Evolutionary conservation across 2,888 invertebrate species (phyloP), one percentile per base, ranked within the genome.

Genomic region (Aphidius colemani): DNA sequence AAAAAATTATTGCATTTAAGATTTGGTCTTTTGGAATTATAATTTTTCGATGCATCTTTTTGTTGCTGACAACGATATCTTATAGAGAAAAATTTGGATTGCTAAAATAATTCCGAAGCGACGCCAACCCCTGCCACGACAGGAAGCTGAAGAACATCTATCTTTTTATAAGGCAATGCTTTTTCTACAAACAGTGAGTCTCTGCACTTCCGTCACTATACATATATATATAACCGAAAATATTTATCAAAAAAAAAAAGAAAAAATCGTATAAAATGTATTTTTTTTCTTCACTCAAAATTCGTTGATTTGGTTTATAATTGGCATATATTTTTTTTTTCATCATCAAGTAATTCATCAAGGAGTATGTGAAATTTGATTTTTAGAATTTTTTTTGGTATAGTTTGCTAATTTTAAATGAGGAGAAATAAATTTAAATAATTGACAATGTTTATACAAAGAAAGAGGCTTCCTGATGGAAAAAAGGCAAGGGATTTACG

Each of bases 131-230:
- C 79, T 77, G 82, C 80, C 82, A 79, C 78, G 77, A 76, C 78
- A 80, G 82, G 82, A 82, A 81, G 82, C 80, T 48, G 75, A 80
- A 79, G 80, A 78, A 81, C 81, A 82, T 82, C 78, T 77, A 82
- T 82, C 81, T 82, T 82, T 57, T 45, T 30, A 30, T 30, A 30
- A 30, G 30, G 30, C 30, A 30, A 30, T 30, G 30, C 4, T 30
- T 30, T 30, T 30, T 30, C 3, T 30, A 30, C 30, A 30, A 30
- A 30, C 30, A 30, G 30, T 30, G 30, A 30, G 39, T n/a, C 46
- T 43, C 55, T 48, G 48, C 48, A 13, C 13, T 48, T 44, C 44
- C 44, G 44, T 44, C 13, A 13, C 11, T 18, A 43, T 43, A 13
- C 44, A 10, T 43, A 13, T 43, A 30, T 30, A 10, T 43, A 13